Base-by-base conservation (phyloP, 2,113 vertebrate species). In the Melanerpes aurifrons region DNA sequence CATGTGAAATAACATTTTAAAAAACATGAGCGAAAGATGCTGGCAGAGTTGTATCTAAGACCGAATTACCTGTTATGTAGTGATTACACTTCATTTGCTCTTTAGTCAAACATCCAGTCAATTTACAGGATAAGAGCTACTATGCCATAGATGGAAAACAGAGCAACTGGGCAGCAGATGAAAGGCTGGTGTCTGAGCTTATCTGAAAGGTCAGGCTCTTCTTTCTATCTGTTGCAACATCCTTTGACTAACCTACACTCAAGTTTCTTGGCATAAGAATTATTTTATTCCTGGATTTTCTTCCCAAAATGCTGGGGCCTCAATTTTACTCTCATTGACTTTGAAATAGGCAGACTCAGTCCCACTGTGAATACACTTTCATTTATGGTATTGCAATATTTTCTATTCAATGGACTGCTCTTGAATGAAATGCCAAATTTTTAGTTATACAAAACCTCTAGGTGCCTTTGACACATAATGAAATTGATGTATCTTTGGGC, bases 61-160 rank as follows among this genome's bases (percentile, higher is more conserved):
- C 26, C 32, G 67, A 89, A 66, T 80, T 79, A 62, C 82, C 54
- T 93, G 26, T 93, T 89, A 8, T 31, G 22, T 53, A 91, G 56
- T 58, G 43, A 71, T 92, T 64, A 91, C 86, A 47, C 25, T 89
- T 92, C 69, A 54, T 64, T 92, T 95, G 37, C 54, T 11, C 1
- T 22, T 47, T 71, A 71, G 67, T 69, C 54, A 90, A 93, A 84
- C 40, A 93, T 66, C 43, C 54, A 88, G 48, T n/a, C 19, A 19
- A 73, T 47, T 82, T 61, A 68, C 12, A 17, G 82, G 70, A 21
- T 72, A 87, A 77, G 37, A 77, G 4, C 77, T 79, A 25, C 28
- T 86, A 5, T 84, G 59, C 31, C 13, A 17, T 53, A 86, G 80
- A 78, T 81, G 57, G 61, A 95, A 96, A 97, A 63, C 73, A 75